phyloP scores from a whole-genome alignment of 2,888 invertebrate species.

The Acleris laterana region DNA sequence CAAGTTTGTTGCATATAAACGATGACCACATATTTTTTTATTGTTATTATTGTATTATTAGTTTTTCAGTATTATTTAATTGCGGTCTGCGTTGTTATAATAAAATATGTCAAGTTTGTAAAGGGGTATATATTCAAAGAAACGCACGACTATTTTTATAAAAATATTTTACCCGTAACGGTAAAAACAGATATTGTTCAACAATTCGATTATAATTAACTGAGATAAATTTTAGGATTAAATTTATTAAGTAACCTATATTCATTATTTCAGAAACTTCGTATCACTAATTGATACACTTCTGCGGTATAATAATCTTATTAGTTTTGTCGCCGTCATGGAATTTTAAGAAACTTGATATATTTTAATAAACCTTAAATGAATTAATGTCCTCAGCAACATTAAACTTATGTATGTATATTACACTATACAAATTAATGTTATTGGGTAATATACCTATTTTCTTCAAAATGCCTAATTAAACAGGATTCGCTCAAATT shows the following conservation, averaged over 20 bases:
- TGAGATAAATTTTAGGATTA: too few relatives aligned
- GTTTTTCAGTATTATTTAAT: background rate
- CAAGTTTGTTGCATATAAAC: background rate
- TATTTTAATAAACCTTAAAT: background rate
- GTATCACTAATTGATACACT: too few relatives aligned
- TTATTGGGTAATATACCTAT: too few relatives aligned
- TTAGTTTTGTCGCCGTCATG: background rate
- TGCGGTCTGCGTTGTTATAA: background rate
- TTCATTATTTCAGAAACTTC: too few relatives aligned
- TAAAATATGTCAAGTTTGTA: conserved; percentile 1
- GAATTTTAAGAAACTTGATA: background rate
- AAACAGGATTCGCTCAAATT: too few relatives aligned
- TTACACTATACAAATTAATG: background rate
- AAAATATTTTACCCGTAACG: too few relatives aligned
- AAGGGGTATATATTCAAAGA: background rate
- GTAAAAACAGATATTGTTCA: too few relatives aligned
- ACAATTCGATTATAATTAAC: too few relatives aligned
- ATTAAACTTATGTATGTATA: background rate
- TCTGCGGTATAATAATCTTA: background rate
- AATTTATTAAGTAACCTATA: too few relatives aligned
- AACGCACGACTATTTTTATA: too few relatives aligned
- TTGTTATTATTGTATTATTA: background rate
- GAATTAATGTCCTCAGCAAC: background rate
- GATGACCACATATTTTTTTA: background rate
- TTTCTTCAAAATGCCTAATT: too few relatives aligned